phyloP scores from a whole-genome alignment of 2,797 vertebrate species.

The Danio albolineatus region DNA sequence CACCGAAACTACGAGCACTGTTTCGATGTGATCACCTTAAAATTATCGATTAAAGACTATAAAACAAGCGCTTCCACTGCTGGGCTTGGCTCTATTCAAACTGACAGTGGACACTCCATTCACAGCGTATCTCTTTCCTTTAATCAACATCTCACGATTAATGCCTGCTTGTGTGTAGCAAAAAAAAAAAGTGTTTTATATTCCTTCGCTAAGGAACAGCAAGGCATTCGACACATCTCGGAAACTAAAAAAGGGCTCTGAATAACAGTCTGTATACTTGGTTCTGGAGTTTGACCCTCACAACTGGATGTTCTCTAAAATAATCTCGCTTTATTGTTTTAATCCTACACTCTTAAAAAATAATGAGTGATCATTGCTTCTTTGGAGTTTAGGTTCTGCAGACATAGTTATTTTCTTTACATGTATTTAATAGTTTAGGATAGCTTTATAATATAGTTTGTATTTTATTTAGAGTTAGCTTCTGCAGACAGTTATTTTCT shows the following conservation, averaged over 20 bases:
- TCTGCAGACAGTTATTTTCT: background rate
- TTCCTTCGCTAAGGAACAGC: slow-evolving; percentile 23
- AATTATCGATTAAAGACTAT: slow-evolving; percentile 84
- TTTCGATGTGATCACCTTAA: slow-evolving; percentile 81
- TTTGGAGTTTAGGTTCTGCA: background rate
- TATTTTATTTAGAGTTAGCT: background rate
- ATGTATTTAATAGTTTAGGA: too few species aligned
- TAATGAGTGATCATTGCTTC: background rate
- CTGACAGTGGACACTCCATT: slow-evolving; percentile 29
- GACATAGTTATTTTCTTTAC: too few species aligned
- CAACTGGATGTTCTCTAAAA: background rate
- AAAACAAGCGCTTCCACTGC: slow-evolving; percentile 85
- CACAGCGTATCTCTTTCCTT: background rate
- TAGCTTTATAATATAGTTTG: too few species aligned
- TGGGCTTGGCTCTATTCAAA: slow-evolving; percentile 79
- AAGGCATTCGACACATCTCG: slow-evolving; percentile 18
- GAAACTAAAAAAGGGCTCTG: slow-evolving; percentile 40
- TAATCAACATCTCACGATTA: slow-evolving; percentile 6
- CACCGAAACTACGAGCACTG: slow-evolving; percentile 69
- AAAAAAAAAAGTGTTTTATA: slow-evolving; percentile 34
- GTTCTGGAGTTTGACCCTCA: slow-evolving; percentile 2
- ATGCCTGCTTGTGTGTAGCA: slow-evolving; percentile 49
- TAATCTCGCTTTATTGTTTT: slow-evolving; percentile 7
- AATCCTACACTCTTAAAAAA: background rate
- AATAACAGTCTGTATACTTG: slow-evolving; percentile 9